These are phyloP conservation scores for Drosophila tanythrix DNA, from an alignment of 2,888 invertebrate genomes.

Conservation along the genomic window DNA sequence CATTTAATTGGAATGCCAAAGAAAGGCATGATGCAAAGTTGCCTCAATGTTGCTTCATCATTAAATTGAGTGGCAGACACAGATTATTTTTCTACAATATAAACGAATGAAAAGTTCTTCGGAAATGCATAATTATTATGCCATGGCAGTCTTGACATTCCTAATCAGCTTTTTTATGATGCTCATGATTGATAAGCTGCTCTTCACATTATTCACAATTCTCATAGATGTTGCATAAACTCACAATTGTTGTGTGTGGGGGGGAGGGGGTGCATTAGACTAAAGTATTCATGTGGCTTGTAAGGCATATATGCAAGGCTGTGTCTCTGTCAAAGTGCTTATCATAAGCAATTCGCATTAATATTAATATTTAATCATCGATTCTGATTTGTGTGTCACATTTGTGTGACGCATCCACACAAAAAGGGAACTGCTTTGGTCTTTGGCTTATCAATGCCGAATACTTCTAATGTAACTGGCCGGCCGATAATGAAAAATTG, in stretches of 20 bases:
- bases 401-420: conserved; percentile 24
- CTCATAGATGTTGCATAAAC: too few relatives aligned
- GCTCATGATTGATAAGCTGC: neutral
- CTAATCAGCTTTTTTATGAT: neutral
- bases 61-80: neutral
- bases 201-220: conserved; percentile 1
- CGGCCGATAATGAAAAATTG: conserved; percentile 27
- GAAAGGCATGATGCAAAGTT: conserved; percentile 14
- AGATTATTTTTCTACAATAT: neutral
- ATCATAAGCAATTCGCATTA: conserved; percentile 44
- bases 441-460: conserved; percentile 36
- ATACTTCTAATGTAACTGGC: conserved; percentile 10
- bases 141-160: neutral
- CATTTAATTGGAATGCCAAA: neutral
- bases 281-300: conserved; percentile 4
- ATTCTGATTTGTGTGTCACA: neutral
- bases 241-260: neutral
- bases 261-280: neutral
- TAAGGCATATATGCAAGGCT: conserved; percentile 1
- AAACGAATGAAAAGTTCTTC: neutral
- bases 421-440: conserved; percentile 29
- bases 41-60: conserved; percentile 11
- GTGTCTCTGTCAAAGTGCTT: conserved; percentile 39
- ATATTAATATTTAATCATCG: conserved; percentile 56
- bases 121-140: neutral